A percentile compares a stretch with the other conserved stretches of the same genome.
Evolutionary conservation across 2,888 invertebrate genomes (phyloP).

Genomic region (Willowsia nigromaculata): DNA sequence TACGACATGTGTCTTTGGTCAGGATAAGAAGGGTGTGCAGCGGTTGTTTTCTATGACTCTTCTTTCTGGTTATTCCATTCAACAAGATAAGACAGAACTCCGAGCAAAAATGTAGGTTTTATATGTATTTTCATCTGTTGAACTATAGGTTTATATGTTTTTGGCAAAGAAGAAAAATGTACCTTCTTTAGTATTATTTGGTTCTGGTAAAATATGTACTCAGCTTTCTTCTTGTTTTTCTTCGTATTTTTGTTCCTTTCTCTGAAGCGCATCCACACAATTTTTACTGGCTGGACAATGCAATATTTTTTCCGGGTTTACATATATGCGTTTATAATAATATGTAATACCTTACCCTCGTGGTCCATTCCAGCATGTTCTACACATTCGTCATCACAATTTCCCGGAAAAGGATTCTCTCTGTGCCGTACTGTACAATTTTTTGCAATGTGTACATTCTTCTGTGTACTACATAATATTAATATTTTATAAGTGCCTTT

Average conservation of each 20-base stretch:
- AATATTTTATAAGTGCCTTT: too few species aligned
- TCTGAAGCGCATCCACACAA: not conserved
- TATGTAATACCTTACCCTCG: not conserved
- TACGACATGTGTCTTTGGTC: not conserved
- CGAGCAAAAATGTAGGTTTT: not conserved
- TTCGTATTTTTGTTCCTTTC: not conserved
- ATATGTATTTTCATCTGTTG: not conserved
- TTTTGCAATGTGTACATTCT: not conserved
- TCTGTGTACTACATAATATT: not conserved
- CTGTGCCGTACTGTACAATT: not conserved
- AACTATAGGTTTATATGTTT: not conserved
- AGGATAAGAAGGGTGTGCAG: not conserved
- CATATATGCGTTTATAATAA: not conserved
- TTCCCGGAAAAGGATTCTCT: not conserved
- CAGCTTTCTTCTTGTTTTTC: not conserved
- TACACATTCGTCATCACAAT: not conserved
- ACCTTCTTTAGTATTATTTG: not conserved
- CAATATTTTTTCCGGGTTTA: slow-evolving; percentile 26
- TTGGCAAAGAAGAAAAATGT: not conserved
- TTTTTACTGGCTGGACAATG: slow-evolving; percentile 2
- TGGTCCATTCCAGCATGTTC: not conserved
- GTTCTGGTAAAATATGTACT: not conserved
- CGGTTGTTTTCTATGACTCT: not conserved
- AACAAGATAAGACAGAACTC: not conserved
- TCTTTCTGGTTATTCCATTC: not conserved